Conservation (phyloP, 2,113 vertebrate species). For the Atractosteus spatula region DNA sequence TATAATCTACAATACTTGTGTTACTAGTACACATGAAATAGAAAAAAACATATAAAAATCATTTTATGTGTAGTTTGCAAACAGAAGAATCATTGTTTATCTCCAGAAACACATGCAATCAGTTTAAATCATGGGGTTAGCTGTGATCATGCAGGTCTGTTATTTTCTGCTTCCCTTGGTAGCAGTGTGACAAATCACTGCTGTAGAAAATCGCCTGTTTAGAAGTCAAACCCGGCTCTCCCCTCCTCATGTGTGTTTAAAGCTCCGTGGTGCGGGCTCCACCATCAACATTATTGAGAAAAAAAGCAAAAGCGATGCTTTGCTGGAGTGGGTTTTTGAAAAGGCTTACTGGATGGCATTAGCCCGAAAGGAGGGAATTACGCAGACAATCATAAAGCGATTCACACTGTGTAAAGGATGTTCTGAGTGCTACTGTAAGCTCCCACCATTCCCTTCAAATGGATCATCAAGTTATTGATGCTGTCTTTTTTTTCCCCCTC, state of each 20-base stretch:
- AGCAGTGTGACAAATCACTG: slow-evolving; percentile 61
- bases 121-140: slow-evolving; percentile 51
- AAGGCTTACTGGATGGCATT: slow-evolving; percentile 7
- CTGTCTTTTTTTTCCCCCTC: background rate
- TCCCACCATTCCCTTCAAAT: slow-evolving; percentile 8
- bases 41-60: slow-evolving; percentile 41
- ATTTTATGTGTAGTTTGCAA: slow-evolving; percentile 52
- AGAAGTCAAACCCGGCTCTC: slow-evolving; percentile 58
- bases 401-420: slow-evolving; percentile 6
- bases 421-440: background rate
- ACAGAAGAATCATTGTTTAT: slow-evolving; percentile 63
- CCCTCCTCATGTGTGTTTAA: slow-evolving; percentile 34
- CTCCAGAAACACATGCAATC: slow-evolving; percentile 63
- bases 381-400: background rate
- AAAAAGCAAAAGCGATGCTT: background rate
- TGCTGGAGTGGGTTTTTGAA: slow-evolving; percentile 28
- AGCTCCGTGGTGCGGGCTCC: slow-evolving; percentile 26
- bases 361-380: slow-evolving; percentile 11
- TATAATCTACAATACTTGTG: slow-evolving; percentile 15
- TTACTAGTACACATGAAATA: slow-evolving; percentile 28
- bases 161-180: slow-evolving; percentile 59
- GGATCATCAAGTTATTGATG: slow-evolving; percentile 2
- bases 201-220: slow-evolving; percentile 72
- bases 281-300: slow-evolving; percentile 45
- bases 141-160: slow-evolving; percentile 38